Evolutionary conservation across 2,113 vertebrate species (phyloP).

Genomic region (Ranitomeya imitator): DNA sequence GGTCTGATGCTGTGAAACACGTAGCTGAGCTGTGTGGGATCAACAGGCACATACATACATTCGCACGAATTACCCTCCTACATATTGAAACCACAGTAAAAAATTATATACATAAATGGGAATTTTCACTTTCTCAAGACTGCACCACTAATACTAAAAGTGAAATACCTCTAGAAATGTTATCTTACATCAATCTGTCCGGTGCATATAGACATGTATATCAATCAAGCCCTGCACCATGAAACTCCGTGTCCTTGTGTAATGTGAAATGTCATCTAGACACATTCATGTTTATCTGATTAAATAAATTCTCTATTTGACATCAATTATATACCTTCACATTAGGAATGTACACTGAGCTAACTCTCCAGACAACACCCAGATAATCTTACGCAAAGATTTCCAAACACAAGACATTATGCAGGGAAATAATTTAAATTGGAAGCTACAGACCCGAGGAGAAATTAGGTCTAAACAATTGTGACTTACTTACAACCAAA

Average conservation of each 20-base stretch:
- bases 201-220: not conserved
- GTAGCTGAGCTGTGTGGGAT: not conserved
- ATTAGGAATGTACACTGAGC: slow-evolving; percentile 8
- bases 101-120: not conserved
- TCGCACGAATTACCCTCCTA: not conserved
- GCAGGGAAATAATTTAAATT: not conserved
- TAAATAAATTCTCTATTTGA: not conserved
- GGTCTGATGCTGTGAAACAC: not conserved
- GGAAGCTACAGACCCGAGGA: not conserved
- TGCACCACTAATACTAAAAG: slow-evolving; percentile 12
- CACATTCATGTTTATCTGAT: not conserved
- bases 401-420: not conserved
- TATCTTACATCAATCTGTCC: not conserved
- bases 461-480: no score
- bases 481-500: no score
- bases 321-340: not conserved
- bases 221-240: not conserved
- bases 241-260: not conserved
- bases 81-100: slow-evolving; percentile 4
- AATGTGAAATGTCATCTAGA: not conserved
- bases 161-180: slow-evolving; percentile 5
- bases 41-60: not conserved
- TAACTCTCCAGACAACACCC: not conserved
- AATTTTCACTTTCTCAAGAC: slow-evolving; percentile 11
- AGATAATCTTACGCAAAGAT: not conserved